phyloP scores from a whole-genome alignment of 2,888 invertebrate species.

The Catocala nupta region DNA sequence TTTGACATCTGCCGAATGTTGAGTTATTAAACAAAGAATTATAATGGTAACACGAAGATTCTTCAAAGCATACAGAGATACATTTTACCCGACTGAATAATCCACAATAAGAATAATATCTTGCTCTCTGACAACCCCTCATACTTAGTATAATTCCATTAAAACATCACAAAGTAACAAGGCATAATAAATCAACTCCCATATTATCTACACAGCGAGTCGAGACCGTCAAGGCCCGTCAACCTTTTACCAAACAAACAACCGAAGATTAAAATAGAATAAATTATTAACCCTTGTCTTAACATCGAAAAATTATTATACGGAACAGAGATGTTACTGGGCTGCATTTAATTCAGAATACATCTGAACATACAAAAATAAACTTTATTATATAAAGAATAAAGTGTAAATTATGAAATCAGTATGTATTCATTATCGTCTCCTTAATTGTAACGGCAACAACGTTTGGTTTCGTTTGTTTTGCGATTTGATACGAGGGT shows the following conservation, averaged over 20 bases:
- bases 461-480: constrained; percentile 81
- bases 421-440: constrained; percentile 68
- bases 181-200: constrained; percentile 34
- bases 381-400: constrained; percentile 36
- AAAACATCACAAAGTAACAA: constrained; percentile 25
- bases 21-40: too few relatives aligned
- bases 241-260: constrained; percentile 47
- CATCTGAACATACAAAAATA: constrained; percentile 41
- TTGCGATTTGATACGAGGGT: constrained; percentile 67
- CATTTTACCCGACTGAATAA: too few relatives aligned
- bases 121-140: background rate
- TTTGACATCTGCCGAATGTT: too few relatives aligned
- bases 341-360: constrained; percentile 69
- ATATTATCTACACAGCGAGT: constrained; percentile 21
- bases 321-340: constrained; percentile 74
- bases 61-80: too few relatives aligned
- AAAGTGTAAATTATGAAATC: constrained; percentile 50
- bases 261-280: constrained; percentile 69
- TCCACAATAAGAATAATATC: background rate
- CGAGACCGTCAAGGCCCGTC: constrained; percentile 26
- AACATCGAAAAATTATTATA: constrained; percentile 78
- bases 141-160: constrained; percentile 13
- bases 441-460: constrained; percentile 80
- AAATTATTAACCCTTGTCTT: constrained; percentile 82
- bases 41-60: too few relatives aligned